Conservation (phyloP, 2,888 invertebrate genomes). For the Lumbricus terrestris region DNA sequence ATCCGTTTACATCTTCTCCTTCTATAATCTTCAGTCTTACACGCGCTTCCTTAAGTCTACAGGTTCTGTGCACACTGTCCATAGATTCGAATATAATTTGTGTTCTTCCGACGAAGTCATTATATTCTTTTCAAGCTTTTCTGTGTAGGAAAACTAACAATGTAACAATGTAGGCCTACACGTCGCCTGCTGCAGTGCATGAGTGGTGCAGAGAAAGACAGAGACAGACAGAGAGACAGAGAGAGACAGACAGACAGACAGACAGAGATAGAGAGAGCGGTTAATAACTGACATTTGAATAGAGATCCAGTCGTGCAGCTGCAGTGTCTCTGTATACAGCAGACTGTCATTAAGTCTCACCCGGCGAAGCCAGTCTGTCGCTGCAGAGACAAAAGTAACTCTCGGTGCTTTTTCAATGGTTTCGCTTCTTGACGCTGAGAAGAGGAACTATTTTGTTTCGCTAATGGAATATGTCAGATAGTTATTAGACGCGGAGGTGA, state of each 20-base stretch:
- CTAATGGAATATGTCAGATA: constrained; percentile 18
- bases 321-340: not conserved
- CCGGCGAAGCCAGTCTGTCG: not conserved
- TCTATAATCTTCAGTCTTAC: not conserved
- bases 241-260: too few relatives aligned
- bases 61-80: not conserved
- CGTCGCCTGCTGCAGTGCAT: too few relatives aligned
- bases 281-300: constrained; percentile 12
- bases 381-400: constrained; percentile 12
- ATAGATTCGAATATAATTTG: not conserved
- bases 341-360: constrained; percentile 4
- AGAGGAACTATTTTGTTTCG: constrained; percentile 16
- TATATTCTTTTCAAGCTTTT: not conserved
- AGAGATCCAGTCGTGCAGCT: not conserved
- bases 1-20: not conserved
- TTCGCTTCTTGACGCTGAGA: constrained; percentile 7
- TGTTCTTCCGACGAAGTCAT: not conserved
- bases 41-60: not conserved
- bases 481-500: not conserved
- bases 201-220: too few relatives aligned
- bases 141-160: not conserved
- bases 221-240: too few relatives aligned
- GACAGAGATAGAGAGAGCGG: not conserved
- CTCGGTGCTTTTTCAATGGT: not conserved
- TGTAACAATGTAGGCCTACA: not conserved